phyloP scores from a whole-genome alignment of 2,888 invertebrate genomes.

The Drosophila anomelani region DNA sequence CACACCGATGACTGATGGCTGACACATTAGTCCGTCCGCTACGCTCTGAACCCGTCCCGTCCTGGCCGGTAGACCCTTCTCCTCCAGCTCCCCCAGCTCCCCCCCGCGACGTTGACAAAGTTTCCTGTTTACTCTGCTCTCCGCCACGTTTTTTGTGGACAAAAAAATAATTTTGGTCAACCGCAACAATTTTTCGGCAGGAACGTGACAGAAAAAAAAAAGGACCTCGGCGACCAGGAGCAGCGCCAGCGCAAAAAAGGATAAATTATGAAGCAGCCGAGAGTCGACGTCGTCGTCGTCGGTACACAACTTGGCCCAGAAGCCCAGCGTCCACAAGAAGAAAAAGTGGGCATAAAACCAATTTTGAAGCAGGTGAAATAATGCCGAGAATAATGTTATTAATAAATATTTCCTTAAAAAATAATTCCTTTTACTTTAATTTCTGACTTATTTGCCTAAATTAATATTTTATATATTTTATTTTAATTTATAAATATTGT shows the following conservation, averaged over 20 bases:
- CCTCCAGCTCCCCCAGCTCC: too few relatives aligned
- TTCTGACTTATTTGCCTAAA: too few relatives aligned
- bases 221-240: conserved; percentile 10
- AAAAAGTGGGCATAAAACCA: background rate
- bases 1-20: conserved; percentile 61
- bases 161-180: conserved; percentile 69
- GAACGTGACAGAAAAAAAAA: conserved; percentile 46
- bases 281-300: conserved; percentile 2
- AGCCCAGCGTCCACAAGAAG: background rate
- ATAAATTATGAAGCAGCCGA: conserved; percentile 55
- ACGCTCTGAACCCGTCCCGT: background rate
- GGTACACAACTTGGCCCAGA: conserved; percentile 17
- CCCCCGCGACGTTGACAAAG: conserved; percentile 51
- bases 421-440: too few relatives aligned
- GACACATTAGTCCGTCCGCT: conserved; percentile 57
- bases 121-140: conserved; percentile 42
- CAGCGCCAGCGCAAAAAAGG: conserved; percentile 41
- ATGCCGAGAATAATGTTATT: background rate
- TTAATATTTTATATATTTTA: background rate
- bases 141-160: conserved; percentile 12
- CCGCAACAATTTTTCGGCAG: conserved; percentile 74
- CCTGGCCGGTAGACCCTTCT: background rate
- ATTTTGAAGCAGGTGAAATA: too few relatives aligned
- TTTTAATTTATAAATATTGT: too few relatives aligned
- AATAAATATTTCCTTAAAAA: too few relatives aligned